These are phyloP conservation scores for Cyanocitta stelleri DNA, from an alignment of 2,113 vertebrate species.

Conservation along the genomic window DNA sequence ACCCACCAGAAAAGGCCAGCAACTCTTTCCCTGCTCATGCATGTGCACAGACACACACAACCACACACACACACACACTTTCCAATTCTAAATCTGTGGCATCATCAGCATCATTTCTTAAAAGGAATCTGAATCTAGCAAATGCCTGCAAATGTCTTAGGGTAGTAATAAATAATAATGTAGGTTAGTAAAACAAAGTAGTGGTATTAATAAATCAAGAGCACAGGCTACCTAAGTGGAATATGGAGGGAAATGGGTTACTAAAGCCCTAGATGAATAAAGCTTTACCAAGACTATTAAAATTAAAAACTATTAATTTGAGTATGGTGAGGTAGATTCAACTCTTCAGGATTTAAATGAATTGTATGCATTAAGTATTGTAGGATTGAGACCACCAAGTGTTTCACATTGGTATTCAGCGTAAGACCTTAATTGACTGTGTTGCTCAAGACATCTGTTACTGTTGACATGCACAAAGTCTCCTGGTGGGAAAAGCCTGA, in stretches of 20 bases:
- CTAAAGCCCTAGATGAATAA: not conserved
- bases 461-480: not conserved
- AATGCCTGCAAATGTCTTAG: not conserved
- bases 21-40: not conserved
- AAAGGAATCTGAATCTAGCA: not conserved
- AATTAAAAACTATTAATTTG: not conserved
- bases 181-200: not conserved
- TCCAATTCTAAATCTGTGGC: not conserved
- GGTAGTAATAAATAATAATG: not conserved
- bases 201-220: not conserved
- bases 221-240: not conserved
- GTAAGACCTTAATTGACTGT: not conserved
- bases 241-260: not conserved
- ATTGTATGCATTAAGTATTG: not conserved
- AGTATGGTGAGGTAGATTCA: not conserved
- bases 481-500: not conserved
- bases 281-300: not conserved
- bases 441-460: not conserved
- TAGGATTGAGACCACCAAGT: not conserved
- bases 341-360: not conserved
- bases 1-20: not conserved
- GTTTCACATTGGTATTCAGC: not conserved
- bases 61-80: not conserved
- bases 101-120: not conserved
- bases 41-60: accelerated